Evolutionary conservation across 2,888 invertebrate genomes (phyloP), one percentile per base, ranked within the genome.

Genomic region (Dolichopus griseipennis): DNA sequence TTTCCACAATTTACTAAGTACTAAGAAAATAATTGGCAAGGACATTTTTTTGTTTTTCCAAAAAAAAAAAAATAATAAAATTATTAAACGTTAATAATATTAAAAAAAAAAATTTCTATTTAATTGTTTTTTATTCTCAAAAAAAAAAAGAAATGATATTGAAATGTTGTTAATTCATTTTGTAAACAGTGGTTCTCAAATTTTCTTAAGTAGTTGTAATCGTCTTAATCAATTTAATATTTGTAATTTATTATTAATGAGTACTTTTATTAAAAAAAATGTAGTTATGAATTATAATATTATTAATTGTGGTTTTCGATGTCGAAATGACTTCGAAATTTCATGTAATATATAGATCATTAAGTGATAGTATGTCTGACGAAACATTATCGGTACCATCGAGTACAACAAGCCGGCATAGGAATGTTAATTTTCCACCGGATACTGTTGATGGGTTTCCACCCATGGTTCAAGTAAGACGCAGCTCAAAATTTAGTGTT

Each of bases 281-380:
- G 8, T 27, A 52, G 52, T 52, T 52, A 52, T 52, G 52, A 52
- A 52, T 18, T 2, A 52, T 18, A n/a, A 18, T 18, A 18, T 52
- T 18, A 7, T 52, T 52, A 3, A 18, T 12, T 12, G 15, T 52
- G 1, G 9, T 18, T 12, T 52, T 52, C 52, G 52, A 12, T 52
- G 84, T 78, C 73, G 75, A 74, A 73, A 82, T 82, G 81, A 81
- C 77, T 76, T 75, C 79, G 65, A 79, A 78, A 73, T 80, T 79
- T 73, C 76, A 80, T 75, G 82, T 81, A 65, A 82, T 77, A 73
- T 82, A 82, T 71, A 81, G 79, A 74, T 81, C 82, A 71, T 75
- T 81, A 75, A 80, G 77, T 73, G n/a, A 52, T 18, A 52, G 52
- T 52, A 81, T 82, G 81, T 81, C 81, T 71, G 81, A 82, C 77